Evolutionary conservation across 2,888 invertebrate species (phyloP).

Genomic region (Frankliniella fusca): DNA sequence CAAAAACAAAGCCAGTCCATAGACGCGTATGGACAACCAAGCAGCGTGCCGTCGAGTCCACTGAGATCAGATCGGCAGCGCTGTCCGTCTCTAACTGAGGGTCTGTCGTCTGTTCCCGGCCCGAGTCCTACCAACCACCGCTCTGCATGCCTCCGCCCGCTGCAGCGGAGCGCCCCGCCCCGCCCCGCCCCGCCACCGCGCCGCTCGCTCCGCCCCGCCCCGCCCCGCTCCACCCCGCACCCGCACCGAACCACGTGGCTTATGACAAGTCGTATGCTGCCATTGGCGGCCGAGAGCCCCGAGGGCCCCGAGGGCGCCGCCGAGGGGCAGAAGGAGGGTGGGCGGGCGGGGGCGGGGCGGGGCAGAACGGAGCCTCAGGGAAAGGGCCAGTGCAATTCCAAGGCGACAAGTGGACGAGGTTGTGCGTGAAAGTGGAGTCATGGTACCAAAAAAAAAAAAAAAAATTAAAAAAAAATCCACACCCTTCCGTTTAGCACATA

Average conservation of each 20-base stretch:
- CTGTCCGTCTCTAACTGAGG: conserved; percentile 17
- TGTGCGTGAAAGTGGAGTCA: too few relatives aligned
- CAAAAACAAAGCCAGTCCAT: neutral
- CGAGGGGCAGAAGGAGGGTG: too few relatives aligned
- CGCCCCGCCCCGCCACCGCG: neutral
- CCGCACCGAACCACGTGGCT: conserved; percentile 14
- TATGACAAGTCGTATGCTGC: neutral
- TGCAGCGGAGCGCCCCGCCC: neutral
- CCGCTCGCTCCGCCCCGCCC: neutral
- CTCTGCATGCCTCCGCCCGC: neutral
- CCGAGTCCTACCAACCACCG: neutral
- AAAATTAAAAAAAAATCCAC: too few relatives aligned
- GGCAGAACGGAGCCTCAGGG: too few relatives aligned
- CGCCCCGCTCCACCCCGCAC: neutral
- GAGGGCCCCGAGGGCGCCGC: neutral
- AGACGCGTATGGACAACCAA: neutral
- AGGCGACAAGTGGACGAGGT: too few relatives aligned
- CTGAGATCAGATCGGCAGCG: neutral
- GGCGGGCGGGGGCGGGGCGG: too few relatives aligned
- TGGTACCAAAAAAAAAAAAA: too few relatives aligned
- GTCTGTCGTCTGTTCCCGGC: neutral
- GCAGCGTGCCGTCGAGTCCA: neutral
- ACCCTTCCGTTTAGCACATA: too few relatives aligned
- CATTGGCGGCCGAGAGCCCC: neutral
- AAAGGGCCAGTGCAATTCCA: too few relatives aligned